These are phyloP conservation scores for Corythaeola cristata DNA, from an alignment of 2,113 vertebrate species.

Conservation along the genomic window DNA sequence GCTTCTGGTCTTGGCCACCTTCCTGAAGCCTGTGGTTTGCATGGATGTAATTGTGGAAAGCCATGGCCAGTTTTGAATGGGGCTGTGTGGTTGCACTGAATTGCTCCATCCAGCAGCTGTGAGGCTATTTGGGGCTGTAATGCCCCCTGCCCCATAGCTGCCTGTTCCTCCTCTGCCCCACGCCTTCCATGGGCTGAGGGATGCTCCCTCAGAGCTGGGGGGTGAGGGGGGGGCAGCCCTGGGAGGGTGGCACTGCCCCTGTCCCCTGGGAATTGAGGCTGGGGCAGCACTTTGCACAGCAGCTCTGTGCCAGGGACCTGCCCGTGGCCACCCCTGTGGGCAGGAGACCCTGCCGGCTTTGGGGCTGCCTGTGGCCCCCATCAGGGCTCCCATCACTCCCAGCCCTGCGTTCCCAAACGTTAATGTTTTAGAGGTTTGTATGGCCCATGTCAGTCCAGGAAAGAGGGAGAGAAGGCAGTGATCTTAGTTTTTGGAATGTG, in stretches of 20 bases:
- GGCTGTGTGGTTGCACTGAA: no score
- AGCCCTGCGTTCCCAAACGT: background rate
- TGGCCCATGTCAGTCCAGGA: background rate
- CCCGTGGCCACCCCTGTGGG: rapidly evolving
- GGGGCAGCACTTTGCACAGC: rapidly evolving
- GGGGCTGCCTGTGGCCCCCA: rapidly evolving
- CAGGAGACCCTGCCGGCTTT: background rate
- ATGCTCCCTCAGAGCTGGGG: background rate
- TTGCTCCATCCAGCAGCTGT: background rate
- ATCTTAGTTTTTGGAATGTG: background rate
- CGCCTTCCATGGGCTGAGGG: rapidly evolving
- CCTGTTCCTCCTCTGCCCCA: no score
- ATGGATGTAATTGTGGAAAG: background rate
- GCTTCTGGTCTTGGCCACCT: background rate
- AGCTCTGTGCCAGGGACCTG: background rate
- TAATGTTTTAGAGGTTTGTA: background rate
- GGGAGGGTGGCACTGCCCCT: rapidly evolving
- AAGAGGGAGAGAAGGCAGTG: background rate
- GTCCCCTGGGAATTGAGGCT: rapidly evolving
- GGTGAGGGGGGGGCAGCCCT: background rate
- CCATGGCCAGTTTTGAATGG: rapidly evolving
- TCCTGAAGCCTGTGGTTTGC: background rate
- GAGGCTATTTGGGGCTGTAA: background rate
- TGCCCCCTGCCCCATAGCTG: background rate
- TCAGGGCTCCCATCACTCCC: rapidly evolving